Evolutionary conservation across 37 sponge, comb jelly and placozoan species (phyloP), one percentile per base, ranked within the genome.

Genomic region (Mnemiopsis leidyi): DNA sequence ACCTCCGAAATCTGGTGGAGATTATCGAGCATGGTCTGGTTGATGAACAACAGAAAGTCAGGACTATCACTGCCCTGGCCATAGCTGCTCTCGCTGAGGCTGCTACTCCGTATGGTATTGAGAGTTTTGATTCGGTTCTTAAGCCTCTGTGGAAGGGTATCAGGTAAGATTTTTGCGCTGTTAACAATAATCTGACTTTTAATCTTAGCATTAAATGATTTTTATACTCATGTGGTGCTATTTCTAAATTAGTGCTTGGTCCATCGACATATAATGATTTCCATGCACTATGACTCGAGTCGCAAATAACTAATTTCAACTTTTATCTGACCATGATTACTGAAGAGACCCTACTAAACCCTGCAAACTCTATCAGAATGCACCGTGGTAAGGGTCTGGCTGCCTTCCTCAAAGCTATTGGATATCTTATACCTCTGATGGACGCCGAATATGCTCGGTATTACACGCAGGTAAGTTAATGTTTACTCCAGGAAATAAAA

Each of bases 31-130:
- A 96, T 68, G 98, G 95, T 18, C 94, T 98, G 61, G 95, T 96
- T 68, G 99, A 98, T 67, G 99, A 98, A 92, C 99, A 98, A 93
- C 99, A 98, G 96, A 98, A 98, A 94, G 99, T 98, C 0, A 93
- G 99, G 0, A 98, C 99, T 73, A 98, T 98, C 82, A 98, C 99
- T 48, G 99, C 99, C 23, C 96, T 98, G 0, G 96, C 97, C 40
- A 92, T 98, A 40, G 99, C 99, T n/a, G 99, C 99, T 0, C 95
- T 98, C 68, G 97, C 99, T 32, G 99, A 98, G 76, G 96, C 99
- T 21, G 99, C 99, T 76, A 98, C 99, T 38, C 99, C 99, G 0
- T 98, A 98, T 76, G 99, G 99, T 30, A 98, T 98, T 69, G 99
- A 97, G 94, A 94, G 96, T 16, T 98, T 98, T 94, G 99, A 98